Evolutionary conservation across 2,888 invertebrate species (phyloP), one percentile per base, ranked within the genome.

Genomic region (Drepanosiphum platanoidis): DNA sequence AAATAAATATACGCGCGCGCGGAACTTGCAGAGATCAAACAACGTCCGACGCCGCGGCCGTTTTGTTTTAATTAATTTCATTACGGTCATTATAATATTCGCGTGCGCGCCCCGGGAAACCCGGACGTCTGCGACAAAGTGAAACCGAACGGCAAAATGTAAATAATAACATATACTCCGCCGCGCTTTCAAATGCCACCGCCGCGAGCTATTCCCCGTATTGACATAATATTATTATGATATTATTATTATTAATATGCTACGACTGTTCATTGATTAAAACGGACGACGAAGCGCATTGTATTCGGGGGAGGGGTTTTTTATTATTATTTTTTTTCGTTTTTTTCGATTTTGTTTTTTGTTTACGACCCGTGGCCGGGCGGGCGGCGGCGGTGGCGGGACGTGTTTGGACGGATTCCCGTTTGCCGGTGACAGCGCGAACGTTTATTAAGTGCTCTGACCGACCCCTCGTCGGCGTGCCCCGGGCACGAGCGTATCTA

Each of bases 41-140:
- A 46, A 58, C 22, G 32, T 22, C 68, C 9, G n/a, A n/a, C 79
- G 79, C n/a, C n/a, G 42, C 78, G 34, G 46, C 68, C 32, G 15
- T 32, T 61, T 75, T 18, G 30, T 80, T 80, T 82, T 72, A 72
- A 82, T 82, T 72, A 82, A n/a, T 72, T 46, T n/a, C 34, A 61
- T 71, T 58, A 71, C 30, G 36, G 13, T 61, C 13, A 27, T 68
- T n/a, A 68, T n/a, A n/a, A n/a, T n/a, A n/a, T n/a, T n/a, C n/a
- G n/a, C 13, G 27, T 15, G 11, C 79, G 68, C 66, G 42, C 36
- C 39, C 27, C 39, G 39, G 27, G 39, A 39, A 27, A 27, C 4
- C 78, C 58, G 34, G 30, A 9, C 42, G 32, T 3, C 0, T 4
- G 34, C 34, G n/a, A 66, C 22, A 80, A 52, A 70, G 80, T 70